Evolutionary conservation across 2,113 vertebrate species (phyloP).

Genomic region (Platysternon megacephalum): DNA sequence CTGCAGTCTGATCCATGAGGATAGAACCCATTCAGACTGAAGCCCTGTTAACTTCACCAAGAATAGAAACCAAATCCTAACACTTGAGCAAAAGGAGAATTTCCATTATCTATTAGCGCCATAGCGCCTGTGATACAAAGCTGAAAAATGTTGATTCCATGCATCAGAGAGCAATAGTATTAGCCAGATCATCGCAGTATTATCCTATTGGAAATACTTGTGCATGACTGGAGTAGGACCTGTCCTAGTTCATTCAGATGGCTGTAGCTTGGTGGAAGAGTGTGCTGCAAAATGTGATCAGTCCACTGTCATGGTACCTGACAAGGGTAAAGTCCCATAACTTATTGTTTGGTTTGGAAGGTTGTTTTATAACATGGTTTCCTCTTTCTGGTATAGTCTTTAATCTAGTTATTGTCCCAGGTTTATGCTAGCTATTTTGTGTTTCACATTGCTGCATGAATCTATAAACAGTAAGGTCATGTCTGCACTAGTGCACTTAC

Average conservation of each 20-base stretch:
- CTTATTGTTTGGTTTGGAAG: slow-evolving; percentile 45
- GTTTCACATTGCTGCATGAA: not conserved
- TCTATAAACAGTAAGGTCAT: not conserved
- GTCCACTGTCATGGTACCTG: slow-evolving; percentile 36
- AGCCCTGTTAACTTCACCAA: not conserved
- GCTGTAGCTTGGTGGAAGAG: slow-evolving; percentile 4
- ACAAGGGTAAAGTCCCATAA: not conserved
- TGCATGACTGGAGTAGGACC: not conserved
- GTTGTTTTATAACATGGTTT: slow-evolving; percentile 32
- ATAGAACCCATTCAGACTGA: not conserved
- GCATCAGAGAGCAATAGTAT: not conserved
- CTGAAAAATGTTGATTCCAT: not conserved
- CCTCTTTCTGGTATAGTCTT: slow-evolving; percentile 18
- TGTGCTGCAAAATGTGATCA: slow-evolving; percentile 49
- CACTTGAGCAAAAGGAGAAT: not conserved
- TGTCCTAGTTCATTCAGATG: slow-evolving; percentile 40
- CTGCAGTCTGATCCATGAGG: not conserved
- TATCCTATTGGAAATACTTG: slow-evolving; percentile 16
- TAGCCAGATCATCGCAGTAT: slow-evolving; percentile 7
- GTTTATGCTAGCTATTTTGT: not conserved
- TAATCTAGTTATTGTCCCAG: slow-evolving; percentile 31
- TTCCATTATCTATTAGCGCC: not conserved
- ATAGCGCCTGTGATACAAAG: not conserved
- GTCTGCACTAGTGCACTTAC: too few relatives aligned
- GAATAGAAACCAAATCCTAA: not conserved